Evolutionary conservation across 2,797 vertebrate species (phyloP).

Genomic region (Salarias fasciatus): DNA sequence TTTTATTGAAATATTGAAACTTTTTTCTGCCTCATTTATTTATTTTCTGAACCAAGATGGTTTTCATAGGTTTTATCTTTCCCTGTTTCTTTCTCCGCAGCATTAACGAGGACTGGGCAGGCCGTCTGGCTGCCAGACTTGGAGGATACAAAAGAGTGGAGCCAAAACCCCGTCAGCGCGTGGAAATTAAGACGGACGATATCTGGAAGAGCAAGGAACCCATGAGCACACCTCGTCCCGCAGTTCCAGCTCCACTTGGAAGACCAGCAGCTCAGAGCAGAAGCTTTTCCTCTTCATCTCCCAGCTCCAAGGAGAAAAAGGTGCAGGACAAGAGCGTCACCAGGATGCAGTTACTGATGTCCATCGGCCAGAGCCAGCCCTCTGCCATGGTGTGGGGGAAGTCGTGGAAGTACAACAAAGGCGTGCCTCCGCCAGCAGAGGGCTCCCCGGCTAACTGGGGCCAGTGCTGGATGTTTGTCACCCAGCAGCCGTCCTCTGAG

Average conservation of each 20-base stretch:
- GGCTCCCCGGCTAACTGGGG: slow-evolving; percentile 52
- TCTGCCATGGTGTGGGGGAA: slow-evolving; percentile 66
- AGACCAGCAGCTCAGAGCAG: slow-evolving; percentile 12
- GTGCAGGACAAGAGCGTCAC: slow-evolving; percentile 18
- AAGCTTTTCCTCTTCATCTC: slow-evolving; percentile 5
- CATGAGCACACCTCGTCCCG: not conserved
- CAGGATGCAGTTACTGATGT: slow-evolving; percentile 43
- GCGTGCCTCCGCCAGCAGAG: slow-evolving; percentile 43
- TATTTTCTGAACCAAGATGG: too few relatives aligned
- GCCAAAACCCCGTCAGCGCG: slow-evolving; percentile 44
- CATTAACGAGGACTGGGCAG: slow-evolving; percentile 73
- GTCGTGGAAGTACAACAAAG: slow-evolving; percentile 72
- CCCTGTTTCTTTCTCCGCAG: slow-evolving; percentile 35
- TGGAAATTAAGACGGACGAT: slow-evolving; percentile 27
- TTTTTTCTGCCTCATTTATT: too few relatives aligned
- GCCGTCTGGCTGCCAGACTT: slow-evolving; percentile 37
- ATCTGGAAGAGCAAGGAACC: slow-evolving; percentile 45
- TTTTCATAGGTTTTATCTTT: too few relatives aligned
- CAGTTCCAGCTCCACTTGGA: not conserved
- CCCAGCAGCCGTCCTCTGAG: slow-evolving; percentile 61
- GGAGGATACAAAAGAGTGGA: slow-evolving; percentile 49
- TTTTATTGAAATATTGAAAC: too few relatives aligned
- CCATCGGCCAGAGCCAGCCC: slow-evolving; percentile 59
- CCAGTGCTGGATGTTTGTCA: slow-evolving; percentile 69
- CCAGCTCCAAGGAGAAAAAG: slow-evolving; percentile 35